Percentiles rank a stretch among this genome's conserved stretches.
Evolutionary conservation across 2,888 invertebrate genomes (phyloP).

Genomic region (Asteroscopus sphinx): DNA sequence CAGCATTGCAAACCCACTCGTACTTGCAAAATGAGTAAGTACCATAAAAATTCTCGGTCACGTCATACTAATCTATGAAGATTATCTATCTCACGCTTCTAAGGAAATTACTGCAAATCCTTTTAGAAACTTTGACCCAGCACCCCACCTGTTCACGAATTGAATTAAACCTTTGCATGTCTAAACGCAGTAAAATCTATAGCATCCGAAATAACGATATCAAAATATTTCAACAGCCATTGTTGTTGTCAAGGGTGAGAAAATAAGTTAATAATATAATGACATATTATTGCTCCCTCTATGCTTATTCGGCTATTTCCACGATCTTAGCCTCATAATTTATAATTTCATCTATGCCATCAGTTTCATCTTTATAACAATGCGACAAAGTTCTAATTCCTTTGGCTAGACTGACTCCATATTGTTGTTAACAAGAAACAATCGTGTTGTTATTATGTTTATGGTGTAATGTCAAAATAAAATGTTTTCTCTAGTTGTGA

Average conservation of each 20-base stretch:
- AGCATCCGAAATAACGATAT: conserved; percentile 83
- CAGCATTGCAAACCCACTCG: conserved; percentile 57
- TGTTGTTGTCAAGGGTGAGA: conserved; percentile 89
- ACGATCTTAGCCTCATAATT: conserved; percentile 69
- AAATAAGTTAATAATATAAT: conserved; percentile 89
- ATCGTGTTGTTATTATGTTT: conserved; percentile 82
- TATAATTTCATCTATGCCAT: conserved; percentile 55
- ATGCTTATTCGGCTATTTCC: conserved; percentile 78
- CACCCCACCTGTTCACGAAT: conserved; percentile 65
- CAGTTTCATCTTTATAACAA: conserved; percentile 36
- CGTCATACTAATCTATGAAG: conserved; percentile 71
- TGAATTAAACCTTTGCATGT: conserved; percentile 88
- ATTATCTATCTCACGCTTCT: conserved; percentile 82
- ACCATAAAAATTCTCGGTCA: conserved; percentile 68
- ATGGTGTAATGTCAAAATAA: conserved; percentile 85
- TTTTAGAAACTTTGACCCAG: conserved; percentile 45
- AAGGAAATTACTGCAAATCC: conserved; percentile 57
- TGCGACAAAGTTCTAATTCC: conserved; percentile 52
- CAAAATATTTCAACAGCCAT: conserved; percentile 86
- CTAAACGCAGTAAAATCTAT: conserved; percentile 80
- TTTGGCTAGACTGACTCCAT: conserved; percentile 28
- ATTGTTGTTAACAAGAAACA: conserved; percentile 68
- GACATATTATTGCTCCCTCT: conserved; percentile 83
- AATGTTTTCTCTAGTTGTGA: conserved; percentile 80
- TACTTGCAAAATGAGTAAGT: conserved; percentile 63